Evolutionary conservation across 92 coral and sea anemone genomes (phyloP).

Genomic region (Parazoanthus darwini): DNA sequence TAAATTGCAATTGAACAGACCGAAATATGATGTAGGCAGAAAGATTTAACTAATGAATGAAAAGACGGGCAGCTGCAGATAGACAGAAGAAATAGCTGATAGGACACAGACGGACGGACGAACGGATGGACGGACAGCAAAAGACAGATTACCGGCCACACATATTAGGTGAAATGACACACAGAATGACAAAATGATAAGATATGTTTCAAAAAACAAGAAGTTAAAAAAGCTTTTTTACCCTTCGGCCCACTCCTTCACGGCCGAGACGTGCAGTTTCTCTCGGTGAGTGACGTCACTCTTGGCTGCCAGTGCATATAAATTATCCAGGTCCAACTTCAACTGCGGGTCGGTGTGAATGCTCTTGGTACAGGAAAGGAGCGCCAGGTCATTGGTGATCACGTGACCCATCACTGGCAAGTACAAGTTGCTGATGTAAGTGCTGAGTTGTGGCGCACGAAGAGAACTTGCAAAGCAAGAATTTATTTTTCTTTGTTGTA

Average conservation of each 20-base stretch:
- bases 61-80: neutral
- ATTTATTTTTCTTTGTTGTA: too few species aligned
- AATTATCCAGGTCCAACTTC: conserved; percentile 46
- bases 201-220: too few species aligned
- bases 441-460: neutral
- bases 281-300: conserved; percentile 74
- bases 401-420: conserved; percentile 87
- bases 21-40: too few species aligned
- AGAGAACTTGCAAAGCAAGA: too few species aligned
- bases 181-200: too few species aligned
- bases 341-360: conserved; percentile 64
- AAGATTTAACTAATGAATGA: too few species aligned
- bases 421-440: neutral
- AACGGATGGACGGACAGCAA: neutral
- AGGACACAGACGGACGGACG: neutral
- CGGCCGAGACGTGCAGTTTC: conserved; percentile 78
- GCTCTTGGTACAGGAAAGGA: conserved; percentile 64
- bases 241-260: conserved; percentile 87
- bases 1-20: too few species aligned
- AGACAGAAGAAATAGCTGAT: neutral
- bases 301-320: conserved; percentile 65
- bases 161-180: too few species aligned
- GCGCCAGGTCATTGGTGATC: conserved; percentile 70
- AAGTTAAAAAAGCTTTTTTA: neutral
- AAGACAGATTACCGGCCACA: too few species aligned